Base-by-base conservation (phyloP, 2,113 vertebrate species). In the Pampusana beccarii region DNA sequence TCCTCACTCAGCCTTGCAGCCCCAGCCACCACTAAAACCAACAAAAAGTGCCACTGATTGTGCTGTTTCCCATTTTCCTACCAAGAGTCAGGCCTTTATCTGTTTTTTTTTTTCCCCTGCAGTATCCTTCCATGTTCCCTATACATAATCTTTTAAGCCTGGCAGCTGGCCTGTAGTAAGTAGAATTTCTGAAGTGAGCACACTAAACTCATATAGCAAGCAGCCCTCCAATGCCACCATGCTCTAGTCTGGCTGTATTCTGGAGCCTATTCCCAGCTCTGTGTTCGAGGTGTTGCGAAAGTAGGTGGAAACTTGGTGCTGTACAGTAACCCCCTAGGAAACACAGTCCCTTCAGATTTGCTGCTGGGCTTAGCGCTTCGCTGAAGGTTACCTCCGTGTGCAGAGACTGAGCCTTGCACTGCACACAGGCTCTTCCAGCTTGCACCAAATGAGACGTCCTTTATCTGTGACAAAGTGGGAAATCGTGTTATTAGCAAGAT, bases 261-360 rank as follows among this genome's bases (percentile, higher is more conserved):
- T 64, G 48, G 61, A 87, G 51, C 73, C 7, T 6, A 62, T 92
- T 87, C 31, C 48, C 74, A 89, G 50, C 62, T 82, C 28, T 0
- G 0, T 34, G 50, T 57, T 56, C 2, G 6, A 88, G 74, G 71
- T 4, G 0, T 34, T 46, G 4, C 0, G 1, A 40, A 78, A 86
- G 33, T 40, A 80, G 56, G 62, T 86, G 74, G 70, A 86, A 87
- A 61, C 38, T 20, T 5, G 2, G 34, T 51, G 48, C 24, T 3
- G 1, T 77, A 48, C 33, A 28, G 54, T 54, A 80, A 73, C 53
- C 54, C 31, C 3, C 2, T 3, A 51, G 69, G 72, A 82, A 44
- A 64, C 5, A 11, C 8, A 31, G 13, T 14, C 2, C 0, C 33
- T 56, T 73, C n/a, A 38, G 51, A 29, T 48, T 8, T 74, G 58